phyloP scores from a whole-genome alignment of 2,888 invertebrate genomes.

The Hecatera dysodea region DNA sequence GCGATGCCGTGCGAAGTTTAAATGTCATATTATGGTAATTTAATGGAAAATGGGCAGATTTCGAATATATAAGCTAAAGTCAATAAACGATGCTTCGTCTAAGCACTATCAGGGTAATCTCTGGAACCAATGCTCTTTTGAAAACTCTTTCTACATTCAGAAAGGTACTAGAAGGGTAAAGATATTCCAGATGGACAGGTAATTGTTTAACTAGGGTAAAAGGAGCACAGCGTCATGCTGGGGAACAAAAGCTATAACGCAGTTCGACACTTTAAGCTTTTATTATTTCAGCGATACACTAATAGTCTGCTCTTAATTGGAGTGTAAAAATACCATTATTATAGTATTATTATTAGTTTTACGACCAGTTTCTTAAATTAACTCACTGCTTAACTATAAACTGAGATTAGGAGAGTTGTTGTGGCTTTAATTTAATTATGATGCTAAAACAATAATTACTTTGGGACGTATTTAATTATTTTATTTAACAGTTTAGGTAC shows the following conservation, averaged over 20 bases:
- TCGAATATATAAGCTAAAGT: too few relatives aligned
- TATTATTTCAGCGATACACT: constrained; percentile 19
- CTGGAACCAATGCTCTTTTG: too few relatives aligned
- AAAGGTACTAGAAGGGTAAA: too few relatives aligned
- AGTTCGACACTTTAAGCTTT: not conserved
- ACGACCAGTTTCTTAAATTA: constrained; percentile 22
- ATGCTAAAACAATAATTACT: not conserved
- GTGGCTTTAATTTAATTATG: not conserved
- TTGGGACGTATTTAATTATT: too few relatives aligned
- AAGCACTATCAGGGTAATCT: too few relatives aligned
- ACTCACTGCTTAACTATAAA: constrained; percentile 3
- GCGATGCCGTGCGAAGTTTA: not conserved
- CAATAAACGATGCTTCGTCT: too few relatives aligned
- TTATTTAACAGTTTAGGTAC: too few relatives aligned
- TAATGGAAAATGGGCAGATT: not conserved
- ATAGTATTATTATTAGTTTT: constrained; percentile 5
- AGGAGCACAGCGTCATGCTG: too few relatives aligned
- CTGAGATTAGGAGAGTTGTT: not conserved
- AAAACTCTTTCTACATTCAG: too few relatives aligned
- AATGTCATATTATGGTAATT: not conserved
- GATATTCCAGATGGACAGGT: too few relatives aligned
- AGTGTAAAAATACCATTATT: constrained; percentile 4
- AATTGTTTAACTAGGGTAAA: too few relatives aligned
- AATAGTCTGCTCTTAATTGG: constrained; percentile 10
- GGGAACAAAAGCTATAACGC: not conserved